Percentiles rank a stretch among this genome's conserved stretches.
phyloP scores from a whole-genome alignment of 2,888 invertebrate species.

The Phlogophora meticulosa region DNA sequence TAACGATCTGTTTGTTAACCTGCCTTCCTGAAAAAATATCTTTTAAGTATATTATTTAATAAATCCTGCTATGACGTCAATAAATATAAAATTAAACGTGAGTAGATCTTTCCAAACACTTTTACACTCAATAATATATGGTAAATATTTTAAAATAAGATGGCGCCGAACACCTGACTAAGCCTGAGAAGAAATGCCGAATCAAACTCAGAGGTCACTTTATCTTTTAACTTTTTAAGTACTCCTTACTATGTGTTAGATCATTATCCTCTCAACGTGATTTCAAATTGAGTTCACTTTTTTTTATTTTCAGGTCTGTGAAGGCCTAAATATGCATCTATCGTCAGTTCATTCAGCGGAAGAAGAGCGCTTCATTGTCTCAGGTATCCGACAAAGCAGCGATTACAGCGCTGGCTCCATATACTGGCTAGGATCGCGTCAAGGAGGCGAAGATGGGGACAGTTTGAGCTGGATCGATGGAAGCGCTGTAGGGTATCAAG shows the following conservation, averaged over 20 bases:
- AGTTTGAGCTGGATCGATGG: conserved; percentile 93
- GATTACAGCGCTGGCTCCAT: conserved; percentile 94
- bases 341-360: conserved; percentile 93
- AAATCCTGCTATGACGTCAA: too few species aligned
- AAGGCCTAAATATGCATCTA: conserved; percentile 93
- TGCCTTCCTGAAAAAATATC: neutral
- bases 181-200: too few species aligned
- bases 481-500: conserved; percentile 91
- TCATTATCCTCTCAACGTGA: too few species aligned
- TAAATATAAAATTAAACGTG: too few species aligned
- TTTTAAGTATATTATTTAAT: too few species aligned
- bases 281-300: neutral
- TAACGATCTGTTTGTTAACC: neutral
- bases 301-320: conserved; percentile 90
- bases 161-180: too few species aligned
- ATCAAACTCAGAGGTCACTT: too few species aligned
- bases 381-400: conserved; percentile 92
- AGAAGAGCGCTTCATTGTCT: conserved; percentile 93
- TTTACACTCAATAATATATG: too few species aligned
- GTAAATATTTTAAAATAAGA: too few species aligned
- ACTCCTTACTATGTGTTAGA: too few species aligned
- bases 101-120: too few species aligned
- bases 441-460: conserved; percentile 68
- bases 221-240: too few species aligned
- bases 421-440: conserved; percentile 94